Evolutionary conservation across 2,888 invertebrate genomes (phyloP).

Genomic region (Ectemnius lituratus): DNA sequence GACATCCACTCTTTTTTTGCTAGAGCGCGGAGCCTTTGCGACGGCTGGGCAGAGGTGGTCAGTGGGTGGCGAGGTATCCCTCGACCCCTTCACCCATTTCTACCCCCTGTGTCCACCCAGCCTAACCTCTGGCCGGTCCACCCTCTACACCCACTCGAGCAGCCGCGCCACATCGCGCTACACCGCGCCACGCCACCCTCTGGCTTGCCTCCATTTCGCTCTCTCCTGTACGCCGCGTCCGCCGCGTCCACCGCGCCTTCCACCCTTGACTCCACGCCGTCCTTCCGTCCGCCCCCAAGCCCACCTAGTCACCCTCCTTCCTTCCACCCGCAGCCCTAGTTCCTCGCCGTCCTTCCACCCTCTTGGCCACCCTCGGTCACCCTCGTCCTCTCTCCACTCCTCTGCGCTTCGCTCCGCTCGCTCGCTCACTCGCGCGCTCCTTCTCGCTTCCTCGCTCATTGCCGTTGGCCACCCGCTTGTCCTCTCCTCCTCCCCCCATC

Average conservation of each 20-base stretch:
- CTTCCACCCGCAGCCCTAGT: slow-evolving; percentile 29
- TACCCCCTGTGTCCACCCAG: slow-evolving; percentile 52
- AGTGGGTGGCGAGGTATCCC: slow-evolving; percentile 69
- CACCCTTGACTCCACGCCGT: slow-evolving; percentile 22
- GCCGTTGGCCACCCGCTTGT: slow-evolving; percentile 28
- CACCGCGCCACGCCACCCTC: slow-evolving; percentile 12
- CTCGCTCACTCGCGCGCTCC: slow-evolving; percentile 22
- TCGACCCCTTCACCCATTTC: slow-evolving; percentile 61
- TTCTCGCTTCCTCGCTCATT: slow-evolving; percentile 44
- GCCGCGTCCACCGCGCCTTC: slow-evolving; percentile 1
- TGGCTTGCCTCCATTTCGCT: slow-evolving; percentile 3
- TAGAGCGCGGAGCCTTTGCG: slow-evolving; percentile 46
- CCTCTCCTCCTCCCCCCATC: slow-evolving; percentile 14
- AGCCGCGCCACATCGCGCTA: slow-evolving; percentile 10
- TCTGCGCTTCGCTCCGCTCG: not conserved
- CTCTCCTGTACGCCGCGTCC: not conserved
- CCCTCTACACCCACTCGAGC: slow-evolving; percentile 28
- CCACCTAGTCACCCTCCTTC: not conserved
- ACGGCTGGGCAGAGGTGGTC: slow-evolving; percentile 63
- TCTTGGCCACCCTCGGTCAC: slow-evolving; percentile 10
- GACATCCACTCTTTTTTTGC: slow-evolving; percentile 52
- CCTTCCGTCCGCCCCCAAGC: slow-evolving; percentile 10
- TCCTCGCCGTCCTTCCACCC: slow-evolving; percentile 4
- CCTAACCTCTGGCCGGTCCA: slow-evolving; percentile 35
- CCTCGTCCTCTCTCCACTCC: slow-evolving; percentile 4